Evolutionary conservation across 2,113 vertebrate genomes (phyloP).

Genomic region (Vicugna pacos): DNA sequence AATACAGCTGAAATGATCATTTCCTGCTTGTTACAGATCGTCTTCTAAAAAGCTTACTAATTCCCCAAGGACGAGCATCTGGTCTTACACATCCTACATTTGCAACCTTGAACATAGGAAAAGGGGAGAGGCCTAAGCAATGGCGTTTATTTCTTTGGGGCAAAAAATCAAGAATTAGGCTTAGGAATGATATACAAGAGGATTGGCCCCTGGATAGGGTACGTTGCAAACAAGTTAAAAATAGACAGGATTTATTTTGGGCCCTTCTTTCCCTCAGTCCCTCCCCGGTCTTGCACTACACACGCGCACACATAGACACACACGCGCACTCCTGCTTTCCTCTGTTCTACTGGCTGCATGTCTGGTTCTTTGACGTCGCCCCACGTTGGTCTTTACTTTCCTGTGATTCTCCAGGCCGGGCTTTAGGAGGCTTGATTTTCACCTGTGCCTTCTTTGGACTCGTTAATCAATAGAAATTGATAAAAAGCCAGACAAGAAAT

Average conservation of each 20-base stretch:
- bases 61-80: background rate
- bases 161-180: background rate
- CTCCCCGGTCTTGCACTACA: rapidly evolving
- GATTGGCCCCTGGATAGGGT: background rate
- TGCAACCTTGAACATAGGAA: background rate
- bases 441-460: background rate
- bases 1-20: background rate
- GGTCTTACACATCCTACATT: background rate
- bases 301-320: background rate
- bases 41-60: background rate
- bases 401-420: background rate
- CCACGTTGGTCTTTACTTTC: background rate
- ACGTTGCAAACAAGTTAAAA: background rate
- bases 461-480: too few relatives aligned
- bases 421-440: background rate
- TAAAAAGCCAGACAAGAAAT: too few relatives aligned
- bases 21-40: background rate
- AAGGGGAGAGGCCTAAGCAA: background rate
- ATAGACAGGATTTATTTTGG: background rate
- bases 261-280: background rate
- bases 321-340: background rate
- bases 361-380: background rate
- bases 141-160: background rate
- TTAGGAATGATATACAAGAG: background rate
- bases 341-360: background rate